Evolutionary conservation across 2,888 invertebrate genomes (phyloP).

Genomic region (Neoascia interrupta): DNA sequence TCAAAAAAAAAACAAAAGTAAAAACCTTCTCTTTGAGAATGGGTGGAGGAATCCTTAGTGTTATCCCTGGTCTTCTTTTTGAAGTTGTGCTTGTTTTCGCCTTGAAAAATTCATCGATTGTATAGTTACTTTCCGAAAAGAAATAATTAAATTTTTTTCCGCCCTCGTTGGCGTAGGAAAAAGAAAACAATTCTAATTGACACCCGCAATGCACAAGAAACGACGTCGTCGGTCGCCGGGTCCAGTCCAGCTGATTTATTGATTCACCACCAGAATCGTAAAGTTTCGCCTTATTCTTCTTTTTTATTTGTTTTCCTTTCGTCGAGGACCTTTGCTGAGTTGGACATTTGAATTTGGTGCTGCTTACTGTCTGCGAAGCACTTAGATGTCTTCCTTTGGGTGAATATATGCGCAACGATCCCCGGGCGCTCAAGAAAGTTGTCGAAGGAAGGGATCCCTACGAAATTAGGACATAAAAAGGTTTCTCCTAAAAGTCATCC

Average conservation of each 20-base stretch:
- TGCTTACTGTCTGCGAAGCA: conserved; percentile 8
- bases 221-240: too few relatives aligned
- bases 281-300: conserved; percentile 6
- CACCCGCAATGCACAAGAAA: conserved; percentile 6
- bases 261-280: conserved; percentile 20
- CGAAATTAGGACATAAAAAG: conserved; percentile 37
- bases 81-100: too few relatives aligned
- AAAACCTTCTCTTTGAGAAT: too few relatives aligned
- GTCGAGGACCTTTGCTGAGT: conserved; percentile 23
- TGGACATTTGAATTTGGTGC: conserved; percentile 15
- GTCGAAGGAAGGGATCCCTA: not conserved
- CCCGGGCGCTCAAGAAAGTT: not conserved
- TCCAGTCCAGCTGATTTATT: conserved; percentile 32
- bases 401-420: not conserved
- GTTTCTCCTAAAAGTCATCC: conserved; percentile 23
- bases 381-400: conserved; percentile 20
- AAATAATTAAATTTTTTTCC: conserved; percentile 13
- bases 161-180: not conserved
- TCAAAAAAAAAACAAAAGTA: too few relatives aligned
- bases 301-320: too few relatives aligned
- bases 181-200: conserved; percentile 2
- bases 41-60: too few relatives aligned
- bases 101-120: too few relatives aligned
- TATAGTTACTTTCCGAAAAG: not conserved
- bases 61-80: too few relatives aligned